Evolutionary conservation across 64 coral and sea anemone species (phyloP).

Genomic region (Trachythela sp.): DNA sequence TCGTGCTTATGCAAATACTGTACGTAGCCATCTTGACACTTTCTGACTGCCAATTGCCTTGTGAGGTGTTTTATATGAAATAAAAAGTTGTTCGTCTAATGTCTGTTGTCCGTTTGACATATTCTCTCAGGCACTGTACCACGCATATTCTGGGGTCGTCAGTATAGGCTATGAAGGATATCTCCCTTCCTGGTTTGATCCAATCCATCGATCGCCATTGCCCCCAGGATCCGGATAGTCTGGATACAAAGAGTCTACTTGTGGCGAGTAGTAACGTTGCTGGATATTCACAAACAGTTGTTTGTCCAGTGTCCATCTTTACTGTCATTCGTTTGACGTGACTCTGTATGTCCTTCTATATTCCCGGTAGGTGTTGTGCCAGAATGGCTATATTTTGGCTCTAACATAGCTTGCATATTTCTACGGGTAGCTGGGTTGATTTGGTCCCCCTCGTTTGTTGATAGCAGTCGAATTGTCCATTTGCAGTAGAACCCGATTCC

Average conservation of each 20-base stretch:
- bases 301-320: slow-evolving; percentile 6
- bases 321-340: background rate
- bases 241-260: background rate
- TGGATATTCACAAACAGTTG: background rate
- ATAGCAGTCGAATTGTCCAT: background rate
- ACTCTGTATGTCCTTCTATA: background rate
- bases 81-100: slow-evolving; percentile 1
- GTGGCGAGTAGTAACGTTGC: background rate
- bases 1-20: background rate
- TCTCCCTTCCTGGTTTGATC: too few species aligned
- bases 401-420: background rate
- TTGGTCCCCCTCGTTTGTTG: background rate
- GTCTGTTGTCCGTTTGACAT: too few species aligned
- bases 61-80: background rate
- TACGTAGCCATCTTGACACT: background rate
- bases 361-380: slow-evolving; percentile 2
- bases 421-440: background rate
- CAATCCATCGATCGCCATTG: background rate
- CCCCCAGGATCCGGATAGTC: background rate
- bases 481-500: background rate
- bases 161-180: too few species aligned
- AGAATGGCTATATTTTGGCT: background rate
- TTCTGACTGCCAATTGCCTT: background rate
- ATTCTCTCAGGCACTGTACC: too few species aligned
- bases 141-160: too few species aligned